phyloP scores from a whole-genome alignment of 2,797 vertebrate genomes.

The Pangasius sanitwongsei region DNA sequence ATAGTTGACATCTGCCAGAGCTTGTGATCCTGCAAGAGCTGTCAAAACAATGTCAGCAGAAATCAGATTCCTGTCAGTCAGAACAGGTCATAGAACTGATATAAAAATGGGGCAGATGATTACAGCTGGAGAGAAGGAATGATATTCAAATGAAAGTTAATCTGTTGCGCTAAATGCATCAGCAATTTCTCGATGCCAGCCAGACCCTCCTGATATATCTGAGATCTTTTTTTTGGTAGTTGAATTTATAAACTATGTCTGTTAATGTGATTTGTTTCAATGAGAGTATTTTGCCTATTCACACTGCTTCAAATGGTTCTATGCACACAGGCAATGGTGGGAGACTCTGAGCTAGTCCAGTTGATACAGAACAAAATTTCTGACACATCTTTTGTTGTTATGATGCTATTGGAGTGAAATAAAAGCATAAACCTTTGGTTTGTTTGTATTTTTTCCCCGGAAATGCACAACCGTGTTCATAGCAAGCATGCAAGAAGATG shows the following conservation, averaged over 20 bases:
- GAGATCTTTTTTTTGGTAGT: constrained; percentile 12
- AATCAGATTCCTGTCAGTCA: constrained; percentile 64
- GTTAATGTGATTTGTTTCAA: neutral
- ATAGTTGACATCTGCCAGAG: constrained; percentile 75
- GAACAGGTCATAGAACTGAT: constrained; percentile 32
- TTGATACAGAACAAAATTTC: neutral
- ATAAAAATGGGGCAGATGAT: constrained; percentile 31
- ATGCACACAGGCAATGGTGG: neutral
- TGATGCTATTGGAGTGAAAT: neutral
- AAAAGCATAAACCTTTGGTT: neutral
- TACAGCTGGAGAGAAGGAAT: constrained; percentile 13
- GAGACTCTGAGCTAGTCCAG: neutral
- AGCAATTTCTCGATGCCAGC: constrained; percentile 6
- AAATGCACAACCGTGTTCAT: neutral
- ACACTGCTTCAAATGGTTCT: neutral
- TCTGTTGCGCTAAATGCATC: neutral
- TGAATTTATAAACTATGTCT: neutral
- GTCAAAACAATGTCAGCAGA: constrained; percentile 71
- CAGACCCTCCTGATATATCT: neutral
- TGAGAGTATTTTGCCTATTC: neutral
- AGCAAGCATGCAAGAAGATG: neutral
- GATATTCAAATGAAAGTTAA: constrained; percentile 16
- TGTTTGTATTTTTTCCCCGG: neutral
- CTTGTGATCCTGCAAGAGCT: constrained; percentile 61
- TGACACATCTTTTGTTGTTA: neutral